Percentiles rank a stretch among this genome's conserved stretches.
Conservation (phyloP, 1,140 invertebrate genomes). For the Tribolium castaneum region DNA sequence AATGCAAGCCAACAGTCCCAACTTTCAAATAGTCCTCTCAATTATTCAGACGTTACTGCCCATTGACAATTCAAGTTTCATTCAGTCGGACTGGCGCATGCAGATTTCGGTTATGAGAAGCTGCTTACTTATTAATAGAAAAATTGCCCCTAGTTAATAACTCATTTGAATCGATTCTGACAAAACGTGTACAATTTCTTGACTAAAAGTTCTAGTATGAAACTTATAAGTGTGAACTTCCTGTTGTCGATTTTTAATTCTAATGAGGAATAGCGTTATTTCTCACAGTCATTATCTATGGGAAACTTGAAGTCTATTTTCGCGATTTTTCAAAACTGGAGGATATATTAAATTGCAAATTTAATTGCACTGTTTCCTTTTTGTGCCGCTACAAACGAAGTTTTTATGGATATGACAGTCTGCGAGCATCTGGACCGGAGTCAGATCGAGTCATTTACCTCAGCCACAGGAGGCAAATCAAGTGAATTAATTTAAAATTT, state of each 20-base stretch:
- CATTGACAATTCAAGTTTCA: slow-evolving; percentile 27
- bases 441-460: slow-evolving; percentile 22
- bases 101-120: neutral
- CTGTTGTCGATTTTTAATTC: neutral
- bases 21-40: neutral
- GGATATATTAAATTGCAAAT: neutral
- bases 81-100: neutral
- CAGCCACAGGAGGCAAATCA: slow-evolving; percentile 15
- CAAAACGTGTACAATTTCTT: too few species aligned
- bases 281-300: neutral
- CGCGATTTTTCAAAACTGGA: neutral
- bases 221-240: neutral
- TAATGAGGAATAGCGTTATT: neutral
- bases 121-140: slow-evolving; percentile 5
- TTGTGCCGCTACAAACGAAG: neutral
- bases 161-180: too few species aligned
- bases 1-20: neutral
- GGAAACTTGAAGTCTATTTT: neutral
- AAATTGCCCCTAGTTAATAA: neutral
- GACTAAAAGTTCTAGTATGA: too few species aligned
- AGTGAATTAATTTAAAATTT: slow-evolving; percentile 12
- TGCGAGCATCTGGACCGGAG: slow-evolving; percentile 13
- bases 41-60: slow-evolving; percentile 17
- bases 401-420: neutral
- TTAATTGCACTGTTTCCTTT: neutral